Base-by-base conservation (phyloP, 2,113 vertebrate species). In the Cinclus mexicanus region DNA sequence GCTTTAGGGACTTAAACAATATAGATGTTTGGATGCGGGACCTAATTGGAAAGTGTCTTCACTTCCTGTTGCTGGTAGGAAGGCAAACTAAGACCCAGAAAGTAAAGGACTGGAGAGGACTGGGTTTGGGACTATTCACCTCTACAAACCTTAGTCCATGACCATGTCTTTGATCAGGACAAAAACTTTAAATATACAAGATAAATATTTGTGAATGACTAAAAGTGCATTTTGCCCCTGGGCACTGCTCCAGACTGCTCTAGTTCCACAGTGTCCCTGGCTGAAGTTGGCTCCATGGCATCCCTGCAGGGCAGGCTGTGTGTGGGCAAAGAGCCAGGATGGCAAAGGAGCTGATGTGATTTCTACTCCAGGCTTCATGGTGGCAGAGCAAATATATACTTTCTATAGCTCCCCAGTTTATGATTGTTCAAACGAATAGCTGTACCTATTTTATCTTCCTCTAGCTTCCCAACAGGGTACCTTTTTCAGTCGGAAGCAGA, bases 1-100 rank as follows among this genome's bases (percentile, higher is more conserved):
- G 14, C n/a, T 60, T 80, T 42, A 33, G 39, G 78, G 37, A 72
- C 18, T 42, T 78, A 64, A 70, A 71, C 11, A 35, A 9, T 26
- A 31, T 19, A 37, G 37, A 22, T n/a, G 9, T 70, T 55, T 59
- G 56, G 64, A 50, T 78, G 42, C 17, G 72, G 71, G n/a, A 52
- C 63, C 42, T 37, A 23, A 14, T 1, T n/a, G 31, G 47, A 35
- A 81, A 59, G 10, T 29, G 16, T 17, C 56, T 10, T 7, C 20
- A 3, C n/a, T 63, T 74, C 15, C 52, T 52, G 0, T 18, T 0
- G 0, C 24, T 33, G 44, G 23, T 3, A 44, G 52, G 59, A 81
- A 47, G 52, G 14, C 20, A 70, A 86, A 44, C 9, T 7, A 12
- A 59, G 29, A 22, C 15, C 12, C 31, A 65, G 71, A 39, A 3